A percentile compares a stretch with the other conserved stretches of the same genome.
Evolutionary conservation across 2,797 vertebrate species (phyloP).

Genomic region (Odontamblyopus rebecca): DNA sequence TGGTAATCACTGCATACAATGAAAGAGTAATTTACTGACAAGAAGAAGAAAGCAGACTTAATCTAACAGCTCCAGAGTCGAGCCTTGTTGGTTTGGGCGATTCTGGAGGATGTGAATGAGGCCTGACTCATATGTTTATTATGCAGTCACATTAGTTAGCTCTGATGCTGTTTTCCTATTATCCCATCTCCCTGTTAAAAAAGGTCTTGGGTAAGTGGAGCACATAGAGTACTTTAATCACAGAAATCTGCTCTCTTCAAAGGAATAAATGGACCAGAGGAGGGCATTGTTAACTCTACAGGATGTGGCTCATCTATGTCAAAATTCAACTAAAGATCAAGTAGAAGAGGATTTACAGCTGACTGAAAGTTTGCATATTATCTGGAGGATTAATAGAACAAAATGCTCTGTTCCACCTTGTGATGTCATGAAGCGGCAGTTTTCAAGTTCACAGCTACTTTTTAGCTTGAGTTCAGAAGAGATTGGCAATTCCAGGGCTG

Average conservation of each 20-base stretch:
- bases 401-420: not conserved
- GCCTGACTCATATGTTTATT: constrained; percentile 83
- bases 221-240: constrained; percentile 81
- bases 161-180: constrained; percentile 79
- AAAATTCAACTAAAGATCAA: constrained; percentile 34
- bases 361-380: not conserved
- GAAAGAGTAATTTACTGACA: not conserved
- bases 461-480: too few relatives aligned
- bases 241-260: constrained; percentile 76
- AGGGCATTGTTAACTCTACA: constrained; percentile 63
- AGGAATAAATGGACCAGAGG: constrained; percentile 70
- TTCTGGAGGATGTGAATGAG: constrained; percentile 62
- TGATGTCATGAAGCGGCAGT: too few relatives aligned
- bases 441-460: too few relatives aligned
- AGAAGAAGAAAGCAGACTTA: not conserved
- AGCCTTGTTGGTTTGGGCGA: constrained; percentile 34
- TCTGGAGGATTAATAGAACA: not conserved
- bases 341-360: not conserved
- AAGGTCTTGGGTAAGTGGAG: constrained; percentile 73
- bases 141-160: constrained; percentile 79
- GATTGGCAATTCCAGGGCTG: too few relatives aligned
- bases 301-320: constrained; percentile 56
- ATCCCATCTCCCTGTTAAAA: constrained; percentile 75
- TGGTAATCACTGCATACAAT: not conserved
- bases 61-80: constrained; percentile 2